Percentiles rank a stretch among this genome's conserved stretches.
These are phyloP conservation scores for Amphiprion percula DNA, from an alignment of 2,113 vertebrate genomes.

Conservation along the genomic window DNA sequence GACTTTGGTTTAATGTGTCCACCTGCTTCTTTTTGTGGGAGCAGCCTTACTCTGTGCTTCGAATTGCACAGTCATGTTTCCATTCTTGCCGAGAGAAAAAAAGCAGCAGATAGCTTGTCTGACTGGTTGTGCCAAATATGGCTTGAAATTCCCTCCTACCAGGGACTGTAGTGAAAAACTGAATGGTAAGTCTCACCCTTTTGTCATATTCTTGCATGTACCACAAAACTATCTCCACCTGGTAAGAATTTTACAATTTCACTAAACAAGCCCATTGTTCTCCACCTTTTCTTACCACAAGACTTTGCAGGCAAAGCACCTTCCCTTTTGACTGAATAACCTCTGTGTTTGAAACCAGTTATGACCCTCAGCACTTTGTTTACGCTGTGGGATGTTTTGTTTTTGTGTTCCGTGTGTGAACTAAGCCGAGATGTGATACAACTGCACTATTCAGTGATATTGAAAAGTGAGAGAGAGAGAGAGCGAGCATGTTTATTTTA, in stretches of 20 bases:
- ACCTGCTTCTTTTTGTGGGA: slow-evolving; percentile 56
- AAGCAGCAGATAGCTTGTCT: slow-evolving; percentile 50
- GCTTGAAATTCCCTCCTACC: slow-evolving; percentile 45
- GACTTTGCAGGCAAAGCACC: slow-evolving; percentile 81
- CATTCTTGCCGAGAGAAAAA: slow-evolving; percentile 30
- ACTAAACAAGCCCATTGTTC: slow-evolving; percentile 9
- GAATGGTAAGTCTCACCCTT: slow-evolving; percentile 30
- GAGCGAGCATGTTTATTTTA: slow-evolving; percentile 1
- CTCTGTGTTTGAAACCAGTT: slow-evolving; percentile 40
- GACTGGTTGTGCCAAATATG: slow-evolving; percentile 67
- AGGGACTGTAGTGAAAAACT: slow-evolving; percentile 35
- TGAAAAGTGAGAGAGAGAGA: neutral
- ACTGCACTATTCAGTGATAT: slow-evolving; percentile 15
- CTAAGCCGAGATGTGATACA: slow-evolving; percentile 27
- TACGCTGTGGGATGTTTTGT: slow-evolving; percentile 37
- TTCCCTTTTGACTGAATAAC: slow-evolving; percentile 50
- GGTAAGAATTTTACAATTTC: slow-evolving; percentile 45
- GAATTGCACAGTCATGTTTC: slow-evolving; percentile 17
- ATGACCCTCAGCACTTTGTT: slow-evolving; percentile 27
- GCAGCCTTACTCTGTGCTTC: slow-evolving; percentile 55
- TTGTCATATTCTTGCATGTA: slow-evolving; percentile 40
- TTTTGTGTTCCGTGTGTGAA: slow-evolving; percentile 44
- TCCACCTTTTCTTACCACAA: slow-evolving; percentile 27
- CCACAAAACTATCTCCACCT: slow-evolving; percentile 36
- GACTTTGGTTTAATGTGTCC: slow-evolving; percentile 60